phyloP scores from a whole-genome alignment of 2,888 invertebrate genomes.

The Neria commutata region DNA sequence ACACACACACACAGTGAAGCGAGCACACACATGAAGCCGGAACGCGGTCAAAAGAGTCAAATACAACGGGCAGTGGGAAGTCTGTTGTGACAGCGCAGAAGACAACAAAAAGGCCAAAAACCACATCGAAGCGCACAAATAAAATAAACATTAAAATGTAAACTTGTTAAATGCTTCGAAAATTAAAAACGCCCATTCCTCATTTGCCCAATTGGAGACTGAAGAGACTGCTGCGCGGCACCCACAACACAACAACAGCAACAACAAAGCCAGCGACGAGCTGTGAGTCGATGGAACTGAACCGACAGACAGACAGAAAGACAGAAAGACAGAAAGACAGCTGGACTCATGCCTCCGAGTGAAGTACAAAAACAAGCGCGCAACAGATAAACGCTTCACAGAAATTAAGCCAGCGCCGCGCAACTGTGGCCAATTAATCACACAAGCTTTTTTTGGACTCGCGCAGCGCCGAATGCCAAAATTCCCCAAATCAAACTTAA shows the following conservation, averaged over 20 bases:
- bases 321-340: not conserved
- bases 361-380: too few species aligned
- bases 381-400: not conserved
- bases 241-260: too few species aligned
- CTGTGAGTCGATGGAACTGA: too few species aligned
- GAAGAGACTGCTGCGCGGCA: too few species aligned
- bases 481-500: not conserved
- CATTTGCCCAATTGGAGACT: not conserved
- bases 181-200: slow-evolving; percentile 1
- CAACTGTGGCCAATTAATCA: not conserved
- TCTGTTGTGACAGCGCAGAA: slow-evolving; percentile 1
- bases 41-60: slow-evolving; percentile 23
- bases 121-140: not conserved
- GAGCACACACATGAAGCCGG: slow-evolving; percentile 21
- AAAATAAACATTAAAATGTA: not conserved
- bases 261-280: too few species aligned
- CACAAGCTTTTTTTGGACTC: not conserved
- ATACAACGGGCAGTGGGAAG: slow-evolving; percentile 11
- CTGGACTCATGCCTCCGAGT: too few species aligned
- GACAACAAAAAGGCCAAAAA: not conserved
- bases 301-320: not conserved
- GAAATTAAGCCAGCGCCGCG: not conserved
- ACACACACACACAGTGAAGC: too few species aligned
- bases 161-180: slow-evolving; percentile 1
- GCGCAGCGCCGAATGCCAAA: not conserved